phyloP scores from a whole-genome alignment of 1,140 invertebrate species.

The Cephus cinctus region DNA sequence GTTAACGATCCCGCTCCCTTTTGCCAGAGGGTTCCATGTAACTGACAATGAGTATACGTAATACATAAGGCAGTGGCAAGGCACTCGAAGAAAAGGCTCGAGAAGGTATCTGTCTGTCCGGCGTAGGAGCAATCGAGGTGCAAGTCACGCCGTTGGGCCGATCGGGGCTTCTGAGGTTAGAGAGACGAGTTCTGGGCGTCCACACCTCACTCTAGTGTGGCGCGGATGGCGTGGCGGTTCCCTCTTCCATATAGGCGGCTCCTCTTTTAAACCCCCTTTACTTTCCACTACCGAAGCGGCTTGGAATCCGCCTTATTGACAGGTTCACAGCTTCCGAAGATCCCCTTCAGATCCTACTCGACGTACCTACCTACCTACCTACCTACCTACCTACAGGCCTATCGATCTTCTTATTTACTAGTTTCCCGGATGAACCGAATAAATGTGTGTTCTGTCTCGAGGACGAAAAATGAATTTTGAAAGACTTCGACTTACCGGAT shows the following conservation, averaged over 20 bases:
- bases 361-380: too few species aligned
- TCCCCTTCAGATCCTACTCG: constrained; percentile 20
- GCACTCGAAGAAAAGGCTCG: constrained; percentile 35
- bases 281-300: constrained; percentile 26
- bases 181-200: constrained; percentile 1
- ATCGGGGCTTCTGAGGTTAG: constrained; percentile 32
- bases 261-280: constrained; percentile 30
- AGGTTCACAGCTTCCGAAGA: constrained; percentile 40
- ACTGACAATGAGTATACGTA: too few species aligned
- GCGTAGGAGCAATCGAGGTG: constrained; percentile 34
- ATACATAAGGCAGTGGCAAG: too few species aligned
- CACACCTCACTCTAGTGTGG: background rate
- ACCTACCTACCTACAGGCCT: too few species aligned
- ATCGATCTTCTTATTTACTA: too few species aligned
- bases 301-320: constrained; percentile 42
- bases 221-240: background rate
- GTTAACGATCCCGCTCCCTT: too few species aligned
- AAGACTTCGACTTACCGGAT: too few species aligned
- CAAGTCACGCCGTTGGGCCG: constrained; percentile 40
- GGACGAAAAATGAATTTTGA: too few species aligned
- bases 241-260: constrained; percentile 14
- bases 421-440: too few species aligned
- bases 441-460: too few species aligned
- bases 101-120: constrained; percentile 16
- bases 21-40: too few species aligned